phyloP scores from a whole-genome alignment of 2,797 vertebrate genomes.

The Tenualosa thibaudeaui region DNA sequence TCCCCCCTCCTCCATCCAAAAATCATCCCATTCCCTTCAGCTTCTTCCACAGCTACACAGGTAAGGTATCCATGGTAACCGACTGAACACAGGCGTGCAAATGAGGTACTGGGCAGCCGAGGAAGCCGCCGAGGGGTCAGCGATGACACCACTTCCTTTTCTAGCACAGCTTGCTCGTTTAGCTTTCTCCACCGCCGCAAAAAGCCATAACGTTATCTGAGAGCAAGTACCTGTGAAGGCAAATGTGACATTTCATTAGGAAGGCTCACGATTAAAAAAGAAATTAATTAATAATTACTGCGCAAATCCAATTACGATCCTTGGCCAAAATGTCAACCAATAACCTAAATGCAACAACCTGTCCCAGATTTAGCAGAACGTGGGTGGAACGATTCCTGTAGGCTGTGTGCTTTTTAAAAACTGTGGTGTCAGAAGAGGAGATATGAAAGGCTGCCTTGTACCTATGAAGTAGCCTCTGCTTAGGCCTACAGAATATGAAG shows the following conservation, averaged over 20 bases:
- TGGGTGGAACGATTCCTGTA: neutral
- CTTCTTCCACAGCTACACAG: neutral
- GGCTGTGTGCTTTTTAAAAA: conserved; percentile 13
- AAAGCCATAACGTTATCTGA: neutral
- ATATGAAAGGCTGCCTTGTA: neutral
- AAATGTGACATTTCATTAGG: neutral
- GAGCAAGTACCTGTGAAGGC: neutral
- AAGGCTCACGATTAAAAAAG: neutral
- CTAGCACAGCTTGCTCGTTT: neutral
- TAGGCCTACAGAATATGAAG: neutral
- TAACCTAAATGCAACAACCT: neutral
- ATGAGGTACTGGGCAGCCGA: neutral
- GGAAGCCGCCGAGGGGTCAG: neutral
- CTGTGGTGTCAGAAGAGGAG: neutral
- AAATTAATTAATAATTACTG: conserved; percentile 2
- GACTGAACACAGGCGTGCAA: neutral
- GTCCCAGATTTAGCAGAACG: neutral
- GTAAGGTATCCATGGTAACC: conserved; percentile 13
- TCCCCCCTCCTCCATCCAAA: neutral
- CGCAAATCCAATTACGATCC: conserved; percentile 4
- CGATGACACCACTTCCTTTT: neutral
- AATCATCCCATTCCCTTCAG: neutral
- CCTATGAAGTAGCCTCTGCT: neutral
- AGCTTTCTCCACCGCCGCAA: neutral
- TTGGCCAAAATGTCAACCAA: neutral